Evolutionary conservation across 2,113 vertebrate species (phyloP).

Genomic region (Callipepla californica): DNA sequence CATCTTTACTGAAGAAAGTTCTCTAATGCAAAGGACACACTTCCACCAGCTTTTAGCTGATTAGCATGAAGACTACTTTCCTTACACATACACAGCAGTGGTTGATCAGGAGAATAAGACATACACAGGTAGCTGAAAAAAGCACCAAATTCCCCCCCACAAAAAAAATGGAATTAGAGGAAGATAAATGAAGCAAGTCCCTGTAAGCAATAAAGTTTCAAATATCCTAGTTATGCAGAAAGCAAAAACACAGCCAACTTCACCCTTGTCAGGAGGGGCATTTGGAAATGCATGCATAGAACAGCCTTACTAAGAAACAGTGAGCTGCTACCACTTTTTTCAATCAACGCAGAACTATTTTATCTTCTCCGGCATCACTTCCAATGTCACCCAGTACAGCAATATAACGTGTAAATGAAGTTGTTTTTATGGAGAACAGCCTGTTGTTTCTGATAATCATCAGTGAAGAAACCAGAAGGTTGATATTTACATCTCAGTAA

Average conservation of each 20-base stretch:
- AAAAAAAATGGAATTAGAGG: background rate
- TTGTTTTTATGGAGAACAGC: background rate
- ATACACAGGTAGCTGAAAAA: background rate
- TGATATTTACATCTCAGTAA: conserved; percentile 16
- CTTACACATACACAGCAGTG: background rate
- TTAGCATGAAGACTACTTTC: background rate
- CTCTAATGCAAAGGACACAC: background rate
- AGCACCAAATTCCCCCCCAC: background rate
- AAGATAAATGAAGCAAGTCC: background rate
- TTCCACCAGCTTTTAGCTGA: background rate
- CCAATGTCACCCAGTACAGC: background rate
- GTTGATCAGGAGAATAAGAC: background rate
- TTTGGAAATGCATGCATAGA: background rate
- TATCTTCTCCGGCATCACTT: background rate
- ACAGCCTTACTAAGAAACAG: background rate
- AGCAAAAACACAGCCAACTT: background rate
- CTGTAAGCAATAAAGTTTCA: background rate
- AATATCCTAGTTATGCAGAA: background rate
- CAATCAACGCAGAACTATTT: background rate
- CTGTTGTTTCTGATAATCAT: conserved; percentile 16
- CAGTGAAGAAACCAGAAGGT: background rate
- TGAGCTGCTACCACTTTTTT: background rate
- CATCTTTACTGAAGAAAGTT: background rate
- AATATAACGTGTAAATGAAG: conserved; percentile 15
- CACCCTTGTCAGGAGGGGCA: background rate